Conservation (phyloP, 2,797 vertebrate genomes). For the Saxicola maurus region DNA sequence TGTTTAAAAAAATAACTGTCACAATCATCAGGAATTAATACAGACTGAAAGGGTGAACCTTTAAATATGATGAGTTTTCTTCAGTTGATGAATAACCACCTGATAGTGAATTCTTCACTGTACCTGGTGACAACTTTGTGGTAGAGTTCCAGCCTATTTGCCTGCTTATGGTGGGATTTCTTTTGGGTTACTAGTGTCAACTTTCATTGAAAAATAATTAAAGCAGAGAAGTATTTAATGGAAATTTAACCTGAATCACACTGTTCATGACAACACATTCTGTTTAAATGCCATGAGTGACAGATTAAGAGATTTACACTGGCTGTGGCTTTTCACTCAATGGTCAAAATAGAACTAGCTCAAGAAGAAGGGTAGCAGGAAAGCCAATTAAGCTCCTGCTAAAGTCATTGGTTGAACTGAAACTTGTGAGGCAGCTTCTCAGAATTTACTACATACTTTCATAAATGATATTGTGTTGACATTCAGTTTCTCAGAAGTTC, state of each 20-base stretch:
- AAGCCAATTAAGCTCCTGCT: slow-evolving; percentile 50
- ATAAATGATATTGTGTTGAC: slow-evolving; percentile 34
- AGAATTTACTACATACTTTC: slow-evolving; percentile 29
- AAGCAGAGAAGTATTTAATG: background rate
- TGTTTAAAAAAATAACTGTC: background rate
- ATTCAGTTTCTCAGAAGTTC: slow-evolving; percentile 34
- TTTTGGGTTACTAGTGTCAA: background rate
- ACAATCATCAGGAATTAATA: background rate
- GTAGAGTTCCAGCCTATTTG: slow-evolving; percentile 16
- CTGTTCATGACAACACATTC: accelerated
- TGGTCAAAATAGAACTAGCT: background rate
- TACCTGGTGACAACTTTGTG: background rate
- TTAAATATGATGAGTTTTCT: background rate
- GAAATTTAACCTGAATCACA: background rate
- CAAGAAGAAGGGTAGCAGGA: background rate
- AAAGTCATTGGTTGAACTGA: slow-evolving; percentile 29
- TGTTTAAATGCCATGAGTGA: background rate
- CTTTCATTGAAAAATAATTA: background rate
- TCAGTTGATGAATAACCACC: background rate
- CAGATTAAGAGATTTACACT: background rate
- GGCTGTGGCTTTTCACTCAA: background rate
- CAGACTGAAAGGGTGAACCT: background rate
- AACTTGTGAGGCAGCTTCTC: background rate
- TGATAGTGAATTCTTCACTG: background rate
- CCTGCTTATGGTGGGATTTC: background rate